A percentile compares a stretch with the other conserved stretches of the same genome.
Conservation (phyloP, 2,888 invertebrate species). For the Trissoscelio sp. region DNA sequence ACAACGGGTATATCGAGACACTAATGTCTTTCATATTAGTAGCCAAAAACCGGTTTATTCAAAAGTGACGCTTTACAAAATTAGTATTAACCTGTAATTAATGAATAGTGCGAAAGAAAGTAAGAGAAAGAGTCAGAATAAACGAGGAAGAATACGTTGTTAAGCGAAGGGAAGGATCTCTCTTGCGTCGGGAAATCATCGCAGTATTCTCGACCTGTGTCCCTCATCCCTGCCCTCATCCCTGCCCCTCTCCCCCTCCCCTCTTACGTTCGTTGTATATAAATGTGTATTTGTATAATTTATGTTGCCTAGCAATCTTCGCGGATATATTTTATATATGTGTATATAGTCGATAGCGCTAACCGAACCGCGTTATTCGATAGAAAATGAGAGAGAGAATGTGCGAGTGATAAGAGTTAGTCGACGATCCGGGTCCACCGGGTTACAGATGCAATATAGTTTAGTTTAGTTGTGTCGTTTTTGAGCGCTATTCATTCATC, state of each 20-base stretch:
- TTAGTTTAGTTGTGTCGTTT: slow-evolving; percentile 66
- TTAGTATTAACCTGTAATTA: slow-evolving; percentile 70
- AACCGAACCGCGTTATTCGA: slow-evolving; percentile 63
- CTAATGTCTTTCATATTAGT: slow-evolving; percentile 74
- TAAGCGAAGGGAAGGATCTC: slow-evolving; percentile 68
- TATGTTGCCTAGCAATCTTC: slow-evolving; percentile 65
- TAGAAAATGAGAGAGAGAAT: slow-evolving; percentile 32
- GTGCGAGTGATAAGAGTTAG: slow-evolving; percentile 46
- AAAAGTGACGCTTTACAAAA: slow-evolving; percentile 72
- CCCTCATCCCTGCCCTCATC: slow-evolving; percentile 14
- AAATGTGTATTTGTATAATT: slow-evolving; percentile 68
- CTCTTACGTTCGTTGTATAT: slow-evolving; percentile 63
- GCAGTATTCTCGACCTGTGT: slow-evolving; percentile 65
- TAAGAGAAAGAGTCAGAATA: slow-evolving; percentile 11
- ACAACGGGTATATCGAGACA: slow-evolving; percentile 71
- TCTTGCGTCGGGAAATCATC: slow-evolving; percentile 59
- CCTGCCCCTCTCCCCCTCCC: slow-evolving; percentile 8
- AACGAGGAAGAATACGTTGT: slow-evolving; percentile 29
- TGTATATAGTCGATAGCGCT: slow-evolving; percentile 62
- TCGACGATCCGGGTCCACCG: slow-evolving; percentile 58
- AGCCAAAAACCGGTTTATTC: slow-evolving; percentile 71
- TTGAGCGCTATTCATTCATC: slow-evolving; percentile 58
- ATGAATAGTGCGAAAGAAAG: slow-evolving; percentile 53
- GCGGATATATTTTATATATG: slow-evolving; percentile 66
- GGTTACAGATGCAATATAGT: slow-evolving; percentile 67